Evolutionary conservation across 2,797 vertebrate genomes (phyloP), one percentile per base, ranked within the genome.

Genomic region (Poliocrania exsul): DNA sequence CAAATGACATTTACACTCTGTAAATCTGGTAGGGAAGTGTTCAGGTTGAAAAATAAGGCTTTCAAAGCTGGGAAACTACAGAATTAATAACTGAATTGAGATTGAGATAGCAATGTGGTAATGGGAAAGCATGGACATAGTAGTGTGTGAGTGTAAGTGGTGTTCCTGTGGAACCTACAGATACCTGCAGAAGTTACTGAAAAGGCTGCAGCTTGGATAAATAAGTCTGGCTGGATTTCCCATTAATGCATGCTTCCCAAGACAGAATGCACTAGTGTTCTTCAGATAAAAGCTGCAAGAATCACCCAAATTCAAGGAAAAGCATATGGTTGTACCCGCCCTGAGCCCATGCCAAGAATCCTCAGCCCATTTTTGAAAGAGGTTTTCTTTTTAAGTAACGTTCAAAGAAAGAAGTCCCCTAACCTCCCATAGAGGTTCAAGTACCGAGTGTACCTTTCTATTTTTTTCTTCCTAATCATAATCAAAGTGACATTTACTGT

Each of bases 11-110:
- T 94, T 96, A 84, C 49, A 35, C 90, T 74, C 71, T 0, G 53
- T 92, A 96, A 93, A 97, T 95, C 60, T 96, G 46, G 77, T 77
- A 86, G 42, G 46, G 67, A 92, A 90, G 44, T 35, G 86, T 75
- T 93, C 66, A 56, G 92, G 92, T 94, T 6, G 1, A 70, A 86
- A 93, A 91, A 69, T 37, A 77, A 79, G 74, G 37, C 51, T 86
- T 93, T 86, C 44, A 73, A 64, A 92, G 83, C 60, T 86, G 35
- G 40, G 71, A 86, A 94, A 77, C 57, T 37, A 66, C 25, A 82
- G 71, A 86, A 92, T 66, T 95, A 93, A 90, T 92, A 94, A 81
- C 17, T 84, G 21, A 81, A 51, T 81, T n/a, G 67, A 75, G 35
- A 25, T n/a, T 26, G 29, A 74, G 57, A 42, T 37, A 49, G 47